Conservation (phyloP, 2,113 vertebrate genomes). For the Cranoglanis bouderius region DNA sequence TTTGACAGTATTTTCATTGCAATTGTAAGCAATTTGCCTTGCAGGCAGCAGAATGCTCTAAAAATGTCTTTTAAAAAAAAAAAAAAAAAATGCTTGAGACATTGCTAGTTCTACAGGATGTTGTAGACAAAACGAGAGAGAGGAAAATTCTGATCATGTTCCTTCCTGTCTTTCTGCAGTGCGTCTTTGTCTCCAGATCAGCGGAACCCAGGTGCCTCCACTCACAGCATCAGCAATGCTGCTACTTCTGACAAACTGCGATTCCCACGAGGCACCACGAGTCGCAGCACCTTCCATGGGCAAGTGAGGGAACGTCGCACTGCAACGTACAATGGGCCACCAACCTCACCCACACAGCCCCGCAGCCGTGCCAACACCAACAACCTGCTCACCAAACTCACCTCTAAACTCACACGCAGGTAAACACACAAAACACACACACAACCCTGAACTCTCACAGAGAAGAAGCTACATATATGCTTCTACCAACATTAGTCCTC, state of each 20-base stretch:
- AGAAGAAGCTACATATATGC: neutral
- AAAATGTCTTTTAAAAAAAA: neutral
- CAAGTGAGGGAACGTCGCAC: conserved; percentile 93
- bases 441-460: neutral
- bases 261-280: conserved; percentile 91
- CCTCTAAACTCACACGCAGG: conserved; percentile 96
- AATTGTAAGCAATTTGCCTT: neutral
- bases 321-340: conserved; percentile 94
- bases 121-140: neutral
- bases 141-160: neutral
- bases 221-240: conserved; percentile 90
- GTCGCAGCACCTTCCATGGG: conserved; percentile 95
- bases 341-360: conserved; percentile 92
- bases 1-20: neutral
- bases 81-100: neutral
- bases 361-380: conserved; percentile 88
- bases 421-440: conserved; percentile 65
- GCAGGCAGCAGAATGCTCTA: neutral
- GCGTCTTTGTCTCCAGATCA: conserved; percentile 80
- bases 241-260: conserved; percentile 89
- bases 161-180: conserved; percentile 61
- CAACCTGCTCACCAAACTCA: conserved; percentile 95
- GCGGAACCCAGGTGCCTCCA: conserved; percentile 90
- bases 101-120: neutral
- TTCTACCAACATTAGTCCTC: neutral